These are phyloP conservation scores for Anadara kagoshimensis DNA, from an alignment of 1,140 invertebrate species.

Conservation along the genomic window DNA sequence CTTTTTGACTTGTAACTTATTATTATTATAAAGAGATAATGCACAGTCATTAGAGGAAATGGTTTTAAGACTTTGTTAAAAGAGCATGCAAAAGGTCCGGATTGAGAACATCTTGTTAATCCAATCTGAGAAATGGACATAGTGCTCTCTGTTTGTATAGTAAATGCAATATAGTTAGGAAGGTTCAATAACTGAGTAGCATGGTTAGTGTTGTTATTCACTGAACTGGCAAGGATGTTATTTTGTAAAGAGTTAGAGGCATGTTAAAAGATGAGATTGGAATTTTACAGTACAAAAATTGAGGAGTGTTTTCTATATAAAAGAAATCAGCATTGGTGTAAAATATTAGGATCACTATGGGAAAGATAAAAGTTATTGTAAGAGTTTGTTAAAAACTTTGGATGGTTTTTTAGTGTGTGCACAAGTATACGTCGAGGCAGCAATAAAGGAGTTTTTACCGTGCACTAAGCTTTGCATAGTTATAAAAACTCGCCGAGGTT, in stretches of 20 bases:
- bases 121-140: neutral
- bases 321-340: slow-evolving; percentile 20
- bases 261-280: slow-evolving; percentile 18
- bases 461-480: too few species aligned
- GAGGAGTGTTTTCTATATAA: slow-evolving; percentile 8
- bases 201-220: slow-evolving; percentile 21
- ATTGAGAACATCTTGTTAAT: slow-evolving; percentile 11
- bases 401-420: slow-evolving; percentile 11
- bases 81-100: neutral
- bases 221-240: slow-evolving; percentile 18
- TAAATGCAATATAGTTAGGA: slow-evolving; percentile 29
- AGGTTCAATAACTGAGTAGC: slow-evolving; percentile 24
- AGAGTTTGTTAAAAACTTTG: slow-evolving; percentile 1
- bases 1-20: slow-evolving; percentile 1
- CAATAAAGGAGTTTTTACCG: slow-evolving; percentile 22
- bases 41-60: neutral
- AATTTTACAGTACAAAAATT: slow-evolving; percentile 20
- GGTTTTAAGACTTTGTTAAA: slow-evolving; percentile 21
- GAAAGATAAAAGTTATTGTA: slow-evolving; percentile 24
- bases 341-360: slow-evolving; percentile 6
- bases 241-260: slow-evolving; percentile 20
- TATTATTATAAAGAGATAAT: slow-evolving; percentile 19
- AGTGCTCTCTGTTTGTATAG: slow-evolving; percentile 14
- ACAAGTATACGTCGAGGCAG: slow-evolving; percentile 4
- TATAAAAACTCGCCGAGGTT: too few species aligned